Percentiles rank a stretch among this genome's conserved stretches.
phyloP scores from a whole-genome alignment of 1,140 invertebrate genomes.

The Lepidurus couesii region DNA sequence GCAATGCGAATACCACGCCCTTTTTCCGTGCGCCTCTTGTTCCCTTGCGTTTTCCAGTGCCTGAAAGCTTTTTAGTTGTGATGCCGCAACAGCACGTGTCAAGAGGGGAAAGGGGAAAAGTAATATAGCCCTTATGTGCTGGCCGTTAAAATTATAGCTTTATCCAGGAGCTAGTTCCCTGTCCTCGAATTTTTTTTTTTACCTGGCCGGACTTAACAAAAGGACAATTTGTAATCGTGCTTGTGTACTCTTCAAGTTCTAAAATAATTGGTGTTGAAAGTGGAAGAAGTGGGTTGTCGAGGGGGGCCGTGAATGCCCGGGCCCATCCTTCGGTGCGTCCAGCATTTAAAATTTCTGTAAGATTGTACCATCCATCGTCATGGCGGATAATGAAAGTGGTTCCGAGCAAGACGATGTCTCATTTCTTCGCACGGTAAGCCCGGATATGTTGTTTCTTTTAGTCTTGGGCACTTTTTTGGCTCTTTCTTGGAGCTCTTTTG shows the following conservation, averaged over 20 bases:
- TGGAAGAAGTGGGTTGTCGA: not conserved
- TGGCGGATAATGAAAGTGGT: conserved; percentile 85
- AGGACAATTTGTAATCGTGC: not conserved
- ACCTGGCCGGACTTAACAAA: too few species aligned
- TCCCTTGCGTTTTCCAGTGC: conserved; percentile 1
- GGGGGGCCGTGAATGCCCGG: not conserved
- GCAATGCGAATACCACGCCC: not conserved
- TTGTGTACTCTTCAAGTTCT: not conserved
- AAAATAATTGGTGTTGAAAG: not conserved
- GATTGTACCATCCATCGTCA: conserved; percentile 42
- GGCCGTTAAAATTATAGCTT: not conserved
- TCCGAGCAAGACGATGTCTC: conserved; percentile 98
- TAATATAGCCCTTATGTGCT: not conserved
- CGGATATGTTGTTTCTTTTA: conserved; percentile 19
- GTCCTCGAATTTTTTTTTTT: too few species aligned
- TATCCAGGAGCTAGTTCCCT: too few species aligned
- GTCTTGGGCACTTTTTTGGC: not conserved
- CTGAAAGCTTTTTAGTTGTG: not conserved
- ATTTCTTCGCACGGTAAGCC: conserved; percentile 89
- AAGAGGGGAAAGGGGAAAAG: not conserved
- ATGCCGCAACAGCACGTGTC: conserved; percentile 16
- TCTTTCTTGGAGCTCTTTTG: not conserved
- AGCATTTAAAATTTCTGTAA: not conserved
- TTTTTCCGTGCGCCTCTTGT: not conserved
- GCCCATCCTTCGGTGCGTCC: not conserved